Evolutionary conservation across 2,888 invertebrate genomes (phyloP), one percentile per base, ranked within the genome.

Genomic region (Galeopsomyia nigrocyanea): DNA sequence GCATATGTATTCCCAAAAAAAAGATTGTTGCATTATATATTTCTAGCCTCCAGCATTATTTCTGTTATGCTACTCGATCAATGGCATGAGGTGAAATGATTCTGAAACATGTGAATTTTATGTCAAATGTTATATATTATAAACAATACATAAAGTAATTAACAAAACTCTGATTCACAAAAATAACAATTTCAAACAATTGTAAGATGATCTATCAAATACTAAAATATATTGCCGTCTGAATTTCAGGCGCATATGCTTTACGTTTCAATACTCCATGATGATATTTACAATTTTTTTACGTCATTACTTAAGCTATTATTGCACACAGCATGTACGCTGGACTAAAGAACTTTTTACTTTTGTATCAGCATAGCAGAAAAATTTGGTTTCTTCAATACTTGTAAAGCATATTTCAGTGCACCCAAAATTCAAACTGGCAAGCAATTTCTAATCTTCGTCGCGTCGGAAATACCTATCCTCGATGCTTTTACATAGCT

Each of bases 401-500:
- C 82, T 82, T 60, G 79, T 81, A 68, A 80, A 80, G 55, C 73
- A 76, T 56, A 85, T 73, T 76, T 82, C 81, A 68, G 82, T 77
- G 74, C 81, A 83, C 80, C 81, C 79, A 79, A 80, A 82, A 79
- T 79, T 81, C 79, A 83, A 82, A 83, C 79, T 77, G 72, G 68
- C 68, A 73, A 79, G 77, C 77, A 75, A 75, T 47, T 77, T 80
- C 82, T 86, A 86, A 78, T 84, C 82, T 68, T 83, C 81, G 51
- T 79, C 78, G 74, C 86, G 84, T 80, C 90, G 90, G 85, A 95
- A 96, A 88, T 93, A 95, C 79, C 91, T 90, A 83, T 90, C 91
- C 87, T 99, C 98, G 78, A 98, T 92, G 76, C 93, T 90, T 80
- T 92, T 91, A 82, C 96, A 95, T 81, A 97, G 92, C 61, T 92